A percentile compares a stretch with the other conserved stretches of the same genome.
These are phyloP conservation scores for Andrena minutula DNA, from an alignment of 2,888 invertebrate genomes.

Conservation along the genomic window DNA sequence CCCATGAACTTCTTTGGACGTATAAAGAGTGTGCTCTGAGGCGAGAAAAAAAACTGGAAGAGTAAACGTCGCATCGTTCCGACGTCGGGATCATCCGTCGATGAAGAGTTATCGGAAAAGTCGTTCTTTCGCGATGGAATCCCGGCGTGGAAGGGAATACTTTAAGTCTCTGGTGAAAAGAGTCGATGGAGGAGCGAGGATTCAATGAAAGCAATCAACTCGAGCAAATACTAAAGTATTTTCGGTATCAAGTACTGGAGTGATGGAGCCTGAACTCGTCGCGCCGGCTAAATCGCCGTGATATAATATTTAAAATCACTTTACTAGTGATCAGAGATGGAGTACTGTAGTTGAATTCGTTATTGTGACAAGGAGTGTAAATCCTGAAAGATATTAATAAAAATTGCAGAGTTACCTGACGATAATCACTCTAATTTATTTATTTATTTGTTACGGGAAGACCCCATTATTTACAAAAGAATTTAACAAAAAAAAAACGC, in stretches of 20 bases:
- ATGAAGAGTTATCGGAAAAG: neutral
- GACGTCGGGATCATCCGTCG: neutral
- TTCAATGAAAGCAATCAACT: slow-evolving; percentile 39
- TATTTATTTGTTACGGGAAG: no score
- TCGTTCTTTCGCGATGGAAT: neutral
- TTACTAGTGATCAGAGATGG: neutral
- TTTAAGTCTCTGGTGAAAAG: slow-evolving; percentile 4
- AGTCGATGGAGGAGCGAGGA: neutral
- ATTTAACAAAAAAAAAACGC: no score
- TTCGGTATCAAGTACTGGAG: neutral
- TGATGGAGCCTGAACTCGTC: neutral
- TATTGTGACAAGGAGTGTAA: neutral
- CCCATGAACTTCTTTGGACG: neutral
- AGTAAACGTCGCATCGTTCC: no score
- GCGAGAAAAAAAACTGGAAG: neutral
- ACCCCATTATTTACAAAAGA: no score
- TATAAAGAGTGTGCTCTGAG: neutral
- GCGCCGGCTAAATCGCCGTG: no score
- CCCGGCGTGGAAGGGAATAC: neutral
- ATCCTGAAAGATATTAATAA: neutral
- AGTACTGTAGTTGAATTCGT: neutral
- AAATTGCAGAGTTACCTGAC: neutral
- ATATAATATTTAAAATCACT: neutral
- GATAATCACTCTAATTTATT: neutral
- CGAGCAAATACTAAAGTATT: slow-evolving; percentile 22